Percentiles rank a stretch among this genome's conserved stretches.
phyloP scores from a whole-genome alignment of 2,113 vertebrate genomes.

The Oreotrochilus melanogaster region DNA sequence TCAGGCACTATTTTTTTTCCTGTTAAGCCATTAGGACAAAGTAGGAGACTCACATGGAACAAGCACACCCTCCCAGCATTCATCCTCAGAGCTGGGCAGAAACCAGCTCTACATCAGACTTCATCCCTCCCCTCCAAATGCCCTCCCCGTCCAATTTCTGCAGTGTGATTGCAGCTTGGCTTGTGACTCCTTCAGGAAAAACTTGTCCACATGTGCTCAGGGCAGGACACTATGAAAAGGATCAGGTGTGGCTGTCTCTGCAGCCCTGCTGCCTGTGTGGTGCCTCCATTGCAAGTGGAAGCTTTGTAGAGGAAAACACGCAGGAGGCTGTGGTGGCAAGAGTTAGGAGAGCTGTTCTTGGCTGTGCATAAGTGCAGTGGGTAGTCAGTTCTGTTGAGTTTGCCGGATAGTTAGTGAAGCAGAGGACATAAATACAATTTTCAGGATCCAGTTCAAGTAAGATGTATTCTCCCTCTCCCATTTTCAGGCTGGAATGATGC shows the following conservation, averaged over 20 bases:
- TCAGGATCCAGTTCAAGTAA: background rate
- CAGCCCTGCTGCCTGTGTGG: background rate
- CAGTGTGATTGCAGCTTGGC: rapidly evolving
- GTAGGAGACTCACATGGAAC: background rate
- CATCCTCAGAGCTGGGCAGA: background rate
- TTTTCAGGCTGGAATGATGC: background rate
- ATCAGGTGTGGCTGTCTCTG: background rate
- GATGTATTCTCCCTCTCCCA: background rate
- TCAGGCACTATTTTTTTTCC: constrained; percentile 28
- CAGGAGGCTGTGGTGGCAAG: background rate
- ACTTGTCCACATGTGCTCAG: background rate
- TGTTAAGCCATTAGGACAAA: background rate
- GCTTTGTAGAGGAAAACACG: background rate
- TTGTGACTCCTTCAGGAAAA: background rate
- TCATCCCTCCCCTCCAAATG: background rate
- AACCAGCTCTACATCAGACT: rapidly evolving
- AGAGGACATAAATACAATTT: background rate
- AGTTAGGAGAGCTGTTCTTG: background rate
- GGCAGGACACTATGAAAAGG: background rate
- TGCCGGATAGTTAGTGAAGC: background rate
- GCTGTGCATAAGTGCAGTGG: background rate
- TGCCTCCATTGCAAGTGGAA: background rate
- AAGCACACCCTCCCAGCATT: background rate
- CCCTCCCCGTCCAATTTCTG: rapidly evolving
- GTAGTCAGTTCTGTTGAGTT: background rate